Percentiles rank a stretch among this genome's conserved stretches.
phyloP scores from a whole-genome alignment of 2,888 invertebrate genomes.

The Mesochorus sp. region DNA sequence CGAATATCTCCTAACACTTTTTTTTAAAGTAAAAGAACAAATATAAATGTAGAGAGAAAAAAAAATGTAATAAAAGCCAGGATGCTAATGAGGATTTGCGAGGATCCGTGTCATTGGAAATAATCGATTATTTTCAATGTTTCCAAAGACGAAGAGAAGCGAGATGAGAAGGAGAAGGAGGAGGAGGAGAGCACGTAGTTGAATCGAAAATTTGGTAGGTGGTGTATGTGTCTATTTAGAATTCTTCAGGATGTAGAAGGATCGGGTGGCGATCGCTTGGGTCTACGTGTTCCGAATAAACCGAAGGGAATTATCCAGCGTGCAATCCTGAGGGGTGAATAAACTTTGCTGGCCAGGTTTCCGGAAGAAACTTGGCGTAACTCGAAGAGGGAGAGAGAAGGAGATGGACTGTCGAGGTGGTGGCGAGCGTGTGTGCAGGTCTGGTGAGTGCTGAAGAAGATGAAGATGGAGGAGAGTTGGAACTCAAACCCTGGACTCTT shows the following conservation, averaged over 20 bases:
- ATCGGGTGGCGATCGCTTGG: constrained; percentile 49
- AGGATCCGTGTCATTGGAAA: not conserved
- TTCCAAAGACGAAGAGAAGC: too few relatives aligned
- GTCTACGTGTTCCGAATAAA: constrained; percentile 50
- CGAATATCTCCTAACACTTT: too few relatives aligned
- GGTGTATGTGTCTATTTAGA: constrained; percentile 36
- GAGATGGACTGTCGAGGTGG: not conserved
- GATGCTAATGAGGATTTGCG: not conserved
- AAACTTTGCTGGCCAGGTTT: constrained; percentile 54
- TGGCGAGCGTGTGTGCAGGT: not conserved
- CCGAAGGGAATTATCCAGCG: constrained; percentile 46
- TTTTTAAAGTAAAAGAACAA: too few relatives aligned
- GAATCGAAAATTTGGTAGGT: constrained; percentile 28
- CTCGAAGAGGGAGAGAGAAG: constrained; percentile 5
- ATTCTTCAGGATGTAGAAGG: constrained; percentile 43
- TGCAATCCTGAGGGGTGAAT: constrained; percentile 52
- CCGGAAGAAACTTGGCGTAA: constrained; percentile 42
- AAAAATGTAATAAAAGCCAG: too few relatives aligned
- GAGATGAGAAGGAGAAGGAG: too few relatives aligned
- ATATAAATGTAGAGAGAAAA: too few relatives aligned
- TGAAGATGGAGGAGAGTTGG: constrained; percentile 22
- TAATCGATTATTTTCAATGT: constrained; percentile 43
- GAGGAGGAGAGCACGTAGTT: constrained; percentile 14
- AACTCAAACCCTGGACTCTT: not conserved
- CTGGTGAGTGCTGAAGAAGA: not conserved